Evolutionary conservation across 1,140 invertebrate genomes (phyloP).

Genomic region (Diploscapter pachys): DNA sequence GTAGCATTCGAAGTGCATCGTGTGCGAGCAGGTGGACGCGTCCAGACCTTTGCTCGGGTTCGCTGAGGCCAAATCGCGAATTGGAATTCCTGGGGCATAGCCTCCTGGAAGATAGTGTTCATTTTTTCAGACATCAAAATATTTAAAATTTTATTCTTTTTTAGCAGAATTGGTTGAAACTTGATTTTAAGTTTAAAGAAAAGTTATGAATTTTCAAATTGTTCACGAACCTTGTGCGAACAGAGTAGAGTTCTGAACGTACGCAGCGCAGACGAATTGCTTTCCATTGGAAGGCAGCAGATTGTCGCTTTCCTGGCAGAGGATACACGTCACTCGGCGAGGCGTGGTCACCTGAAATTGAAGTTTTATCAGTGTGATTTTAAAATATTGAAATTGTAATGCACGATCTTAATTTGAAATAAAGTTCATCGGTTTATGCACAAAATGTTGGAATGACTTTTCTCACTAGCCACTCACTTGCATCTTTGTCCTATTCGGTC

Average conservation of each 20-base stretch:
- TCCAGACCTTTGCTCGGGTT: conserved; percentile 75
- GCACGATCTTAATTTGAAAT: neutral
- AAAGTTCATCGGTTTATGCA: neutral
- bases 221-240: neutral
- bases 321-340: conserved; percentile 73
- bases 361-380: too few relatives aligned
- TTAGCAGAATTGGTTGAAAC: too few relatives aligned
- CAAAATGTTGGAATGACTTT: conserved; percentile 57
- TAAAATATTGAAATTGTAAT: too few relatives aligned
- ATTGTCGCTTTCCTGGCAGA: conserved; percentile 89
- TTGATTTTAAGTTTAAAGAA: too few relatives aligned
- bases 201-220: too few relatives aligned
- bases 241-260: conserved; percentile 73
- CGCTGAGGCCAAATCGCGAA: conserved; percentile 20
- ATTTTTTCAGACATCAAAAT: neutral
- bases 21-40: conserved; percentile 89
- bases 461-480: conserved; percentile 28
- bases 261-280: conserved; percentile 84
- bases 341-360: neutral
- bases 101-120: neutral
- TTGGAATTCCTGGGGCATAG: conserved; percentile 40
- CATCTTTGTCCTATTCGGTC: conserved; percentile 44
- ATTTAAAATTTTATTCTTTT: neutral
- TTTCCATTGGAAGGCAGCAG: conserved; percentile 66
- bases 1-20: conserved; percentile 94